These are phyloP conservation scores for Hassar affinis DNA, from an alignment of 2,113 vertebrate genomes.

Conservation along the genomic window DNA sequence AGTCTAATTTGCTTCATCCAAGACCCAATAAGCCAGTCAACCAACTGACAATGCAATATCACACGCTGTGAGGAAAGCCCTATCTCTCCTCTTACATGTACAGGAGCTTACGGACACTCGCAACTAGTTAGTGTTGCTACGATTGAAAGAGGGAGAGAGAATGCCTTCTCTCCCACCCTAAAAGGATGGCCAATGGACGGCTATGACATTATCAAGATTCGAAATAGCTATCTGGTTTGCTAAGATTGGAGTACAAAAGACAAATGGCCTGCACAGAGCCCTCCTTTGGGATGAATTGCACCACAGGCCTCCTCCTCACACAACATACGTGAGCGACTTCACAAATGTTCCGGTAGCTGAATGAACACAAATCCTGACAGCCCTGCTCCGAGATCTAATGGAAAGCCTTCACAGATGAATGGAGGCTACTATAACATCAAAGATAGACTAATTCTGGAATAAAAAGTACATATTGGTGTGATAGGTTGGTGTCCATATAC, in stretches of 20 bases:
- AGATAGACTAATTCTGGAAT: background rate
- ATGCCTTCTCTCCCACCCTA: background rate
- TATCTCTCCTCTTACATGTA: background rate
- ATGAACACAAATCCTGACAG: background rate
- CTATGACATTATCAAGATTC: background rate
- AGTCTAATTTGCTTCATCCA: background rate
- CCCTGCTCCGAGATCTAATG: background rate
- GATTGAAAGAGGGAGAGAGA: background rate
- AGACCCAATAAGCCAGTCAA: background rate
- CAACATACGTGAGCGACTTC: background rate
- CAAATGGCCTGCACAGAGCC: background rate
- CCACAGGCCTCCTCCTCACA: background rate
- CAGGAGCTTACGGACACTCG: background rate
- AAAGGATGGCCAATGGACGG: background rate
- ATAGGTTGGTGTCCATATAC: too few relatives aligned
- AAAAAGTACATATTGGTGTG: background rate
- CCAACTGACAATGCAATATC: background rate
- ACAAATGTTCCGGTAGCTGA: background rate
- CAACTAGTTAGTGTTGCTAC: background rate
- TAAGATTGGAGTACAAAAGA: background rate
- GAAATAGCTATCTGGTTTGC: background rate
- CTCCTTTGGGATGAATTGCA: background rate
- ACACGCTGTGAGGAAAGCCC: background rate
- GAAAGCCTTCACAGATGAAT: background rate
- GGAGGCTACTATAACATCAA: background rate